Percentiles rank a stretch among this genome's conserved stretches.
These are phyloP conservation scores for Lepilemur ruficaudatus DNA, from an alignment of 2,797 vertebrate species.

Conservation along the genomic window DNA sequence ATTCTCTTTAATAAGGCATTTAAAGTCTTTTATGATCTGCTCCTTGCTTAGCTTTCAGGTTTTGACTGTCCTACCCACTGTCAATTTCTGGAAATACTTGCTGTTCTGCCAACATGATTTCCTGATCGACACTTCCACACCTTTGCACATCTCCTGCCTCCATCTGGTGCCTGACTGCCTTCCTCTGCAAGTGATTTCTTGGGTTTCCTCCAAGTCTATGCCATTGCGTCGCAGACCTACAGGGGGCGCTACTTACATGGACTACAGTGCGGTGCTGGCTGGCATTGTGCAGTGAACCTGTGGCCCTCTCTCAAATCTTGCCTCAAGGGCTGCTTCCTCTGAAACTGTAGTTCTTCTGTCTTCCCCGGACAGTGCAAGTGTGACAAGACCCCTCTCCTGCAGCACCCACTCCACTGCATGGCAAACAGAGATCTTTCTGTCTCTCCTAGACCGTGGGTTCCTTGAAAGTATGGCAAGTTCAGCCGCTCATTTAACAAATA, in stretches of 20 bases:
- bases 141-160: not conserved
- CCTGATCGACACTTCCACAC: not conserved
- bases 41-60: not conserved
- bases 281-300: no score
- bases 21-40: not conserved
- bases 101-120: not conserved
- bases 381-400: not conserved
- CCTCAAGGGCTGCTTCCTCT: not conserved
- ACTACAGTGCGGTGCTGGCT: no score
- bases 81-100: not conserved
- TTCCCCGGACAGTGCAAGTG: not conserved
- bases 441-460: not conserved
- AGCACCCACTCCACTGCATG: accelerated
- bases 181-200: not conserved
- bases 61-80: not conserved
- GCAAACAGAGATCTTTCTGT: not conserved
- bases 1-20: not conserved
- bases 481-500: not conserved
- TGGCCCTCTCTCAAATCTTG: not conserved
- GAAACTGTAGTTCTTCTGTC: not conserved
- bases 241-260: not conserved
- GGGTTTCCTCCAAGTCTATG: not conserved
- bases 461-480: not conserved
- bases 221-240: not conserved
- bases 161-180: not conserved